Evolutionary conservation across 2,888 invertebrate species (phyloP).

Genomic region (Drosophila colorata): DNA sequence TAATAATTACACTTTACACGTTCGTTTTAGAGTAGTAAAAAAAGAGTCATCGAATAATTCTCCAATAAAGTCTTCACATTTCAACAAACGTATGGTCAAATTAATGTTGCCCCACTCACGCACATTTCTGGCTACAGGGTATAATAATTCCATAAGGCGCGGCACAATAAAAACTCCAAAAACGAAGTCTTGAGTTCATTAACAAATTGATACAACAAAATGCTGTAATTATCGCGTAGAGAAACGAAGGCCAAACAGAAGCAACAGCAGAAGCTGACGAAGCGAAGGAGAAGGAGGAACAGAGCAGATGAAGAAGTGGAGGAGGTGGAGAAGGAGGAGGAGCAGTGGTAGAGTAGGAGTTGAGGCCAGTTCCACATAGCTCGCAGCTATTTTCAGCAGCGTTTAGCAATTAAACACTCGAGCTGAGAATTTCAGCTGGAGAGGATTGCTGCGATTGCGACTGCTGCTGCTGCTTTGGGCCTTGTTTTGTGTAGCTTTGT

Average conservation of each 20-base stretch:
- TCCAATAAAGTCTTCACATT: no score
- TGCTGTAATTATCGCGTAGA: slow-evolving; percentile 78
- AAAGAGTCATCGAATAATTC: no score
- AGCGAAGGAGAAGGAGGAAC: not conserved
- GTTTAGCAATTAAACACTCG: slow-evolving; percentile 77
- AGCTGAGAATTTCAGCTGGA: slow-evolving; percentile 42
- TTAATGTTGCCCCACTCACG: not conserved
- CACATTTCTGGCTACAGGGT: slow-evolving; percentile 28
- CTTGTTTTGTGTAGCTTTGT: slow-evolving; percentile 6
- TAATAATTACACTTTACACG: no score
- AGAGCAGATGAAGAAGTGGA: not conserved
- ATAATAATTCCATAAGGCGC: slow-evolving; percentile 47
- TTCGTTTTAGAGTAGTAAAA: no score
- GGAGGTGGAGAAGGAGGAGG: not conserved
- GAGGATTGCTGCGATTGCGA: slow-evolving; percentile 8
- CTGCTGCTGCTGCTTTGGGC: slow-evolving; percentile 10
- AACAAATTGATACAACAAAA: slow-evolving; percentile 82
- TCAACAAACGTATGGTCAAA: not conserved
- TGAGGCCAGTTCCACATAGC: slow-evolving; percentile 61
- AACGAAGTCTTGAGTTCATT: slow-evolving; percentile 65
- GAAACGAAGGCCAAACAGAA: slow-evolving; percentile 58
- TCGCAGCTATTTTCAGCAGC: slow-evolving; percentile 77
- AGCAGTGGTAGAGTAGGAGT: not conserved
- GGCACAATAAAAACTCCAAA: slow-evolving; percentile 35
- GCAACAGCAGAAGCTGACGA: slow-evolving; percentile 26